These are phyloP conservation scores for Strigamia maritima DNA, from an alignment of 2,888 invertebrate genomes.

Conservation along the genomic window DNA sequence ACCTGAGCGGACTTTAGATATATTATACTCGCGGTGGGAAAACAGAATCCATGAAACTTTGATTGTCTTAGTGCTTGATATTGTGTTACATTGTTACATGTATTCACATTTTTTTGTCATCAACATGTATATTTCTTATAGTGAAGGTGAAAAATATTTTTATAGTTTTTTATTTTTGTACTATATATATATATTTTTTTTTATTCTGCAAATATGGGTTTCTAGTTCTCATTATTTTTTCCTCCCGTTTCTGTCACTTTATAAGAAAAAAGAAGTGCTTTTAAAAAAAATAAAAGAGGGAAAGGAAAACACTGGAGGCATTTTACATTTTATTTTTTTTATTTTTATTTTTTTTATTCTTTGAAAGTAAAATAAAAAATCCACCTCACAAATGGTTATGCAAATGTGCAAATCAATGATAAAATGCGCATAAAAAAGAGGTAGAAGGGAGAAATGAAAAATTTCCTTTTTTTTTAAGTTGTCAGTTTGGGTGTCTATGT, in stretches of 20 bases:
- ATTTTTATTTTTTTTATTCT: too few species aligned
- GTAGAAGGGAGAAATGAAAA: background rate
- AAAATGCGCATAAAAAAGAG: background rate
- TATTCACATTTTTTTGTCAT: too few species aligned
- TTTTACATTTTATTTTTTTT: background rate
- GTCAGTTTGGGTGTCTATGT: background rate
- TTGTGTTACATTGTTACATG: too few species aligned
- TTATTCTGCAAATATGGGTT: background rate
- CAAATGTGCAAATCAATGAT: background rate
- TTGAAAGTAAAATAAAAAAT: background rate
- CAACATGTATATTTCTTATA: background rate
- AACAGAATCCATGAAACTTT: too few species aligned
- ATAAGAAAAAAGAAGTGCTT: background rate
- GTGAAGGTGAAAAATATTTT: background rate
- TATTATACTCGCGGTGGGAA: too few species aligned
- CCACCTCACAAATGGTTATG: background rate
- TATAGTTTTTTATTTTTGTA: too few species aligned
- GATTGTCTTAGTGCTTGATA: too few species aligned
- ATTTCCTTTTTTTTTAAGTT: slow-evolving; percentile 4
- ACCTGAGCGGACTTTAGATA: too few species aligned
- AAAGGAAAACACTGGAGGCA: background rate
- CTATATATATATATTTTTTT: background rate
- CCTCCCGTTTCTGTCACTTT: background rate
- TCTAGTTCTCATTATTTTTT: background rate
- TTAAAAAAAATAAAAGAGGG: background rate